Evolutionary conservation across 2,113 vertebrate genomes (phyloP).

Genomic region (Mola mola): DNA sequence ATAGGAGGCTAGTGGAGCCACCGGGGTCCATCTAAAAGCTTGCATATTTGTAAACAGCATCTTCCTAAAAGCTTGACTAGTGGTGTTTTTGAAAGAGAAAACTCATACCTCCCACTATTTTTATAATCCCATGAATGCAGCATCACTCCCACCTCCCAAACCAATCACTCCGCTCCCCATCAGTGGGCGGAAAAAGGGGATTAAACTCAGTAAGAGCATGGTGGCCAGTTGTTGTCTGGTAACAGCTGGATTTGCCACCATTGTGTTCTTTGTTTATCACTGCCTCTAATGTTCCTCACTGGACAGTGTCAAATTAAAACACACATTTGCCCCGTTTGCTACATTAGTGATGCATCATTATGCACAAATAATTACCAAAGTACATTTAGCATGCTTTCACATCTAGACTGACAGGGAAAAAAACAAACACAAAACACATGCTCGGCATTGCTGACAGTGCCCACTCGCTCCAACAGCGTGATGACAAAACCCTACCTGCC

Average conservation of each 20-base stretch:
- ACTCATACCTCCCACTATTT: conserved; percentile 26
- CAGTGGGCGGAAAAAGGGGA: conserved; percentile 51
- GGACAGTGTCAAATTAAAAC: conserved; percentile 1
- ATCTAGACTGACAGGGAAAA: conserved; percentile 3
- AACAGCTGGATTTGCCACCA: conserved; percentile 63
- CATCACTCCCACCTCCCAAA: conserved; percentile 35
- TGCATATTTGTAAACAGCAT: too few species aligned
- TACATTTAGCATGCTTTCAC: conserved; percentile 52
- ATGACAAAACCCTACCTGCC: conserved; percentile 39
- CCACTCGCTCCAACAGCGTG: conserved; percentile 9
- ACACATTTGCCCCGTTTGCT: conserved; percentile 18
- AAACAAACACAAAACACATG: background rate
- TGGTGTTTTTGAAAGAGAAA: background rate
- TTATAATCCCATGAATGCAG: conserved; percentile 42
- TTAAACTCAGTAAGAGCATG: conserved; percentile 61
- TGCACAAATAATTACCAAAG: conserved; percentile 37
- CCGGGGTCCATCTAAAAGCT: too few species aligned
- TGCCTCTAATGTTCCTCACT: background rate
- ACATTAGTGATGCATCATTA: conserved; percentile 44
- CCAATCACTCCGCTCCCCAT: conserved; percentile 24
- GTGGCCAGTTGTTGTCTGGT: conserved; percentile 60
- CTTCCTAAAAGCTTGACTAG: too few species aligned
- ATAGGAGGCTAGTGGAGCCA: too few species aligned
- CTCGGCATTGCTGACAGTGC: background rate
- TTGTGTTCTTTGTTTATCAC: conserved; percentile 52